These are phyloP conservation scores for Tiaroga cobitis DNA, from an alignment of 2,797 vertebrate genomes.

Conservation along the genomic window DNA sequence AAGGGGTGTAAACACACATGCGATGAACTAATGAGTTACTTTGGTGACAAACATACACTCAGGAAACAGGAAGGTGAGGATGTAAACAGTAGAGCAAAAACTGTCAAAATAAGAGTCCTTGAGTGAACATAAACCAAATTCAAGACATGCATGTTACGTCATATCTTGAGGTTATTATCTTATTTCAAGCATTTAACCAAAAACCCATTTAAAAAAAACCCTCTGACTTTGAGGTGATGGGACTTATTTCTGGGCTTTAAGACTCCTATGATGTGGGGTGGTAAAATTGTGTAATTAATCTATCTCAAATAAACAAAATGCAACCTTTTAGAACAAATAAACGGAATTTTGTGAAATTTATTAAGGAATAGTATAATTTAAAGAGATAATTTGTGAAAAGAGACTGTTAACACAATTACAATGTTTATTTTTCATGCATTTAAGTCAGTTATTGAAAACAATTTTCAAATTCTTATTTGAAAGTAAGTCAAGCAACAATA, in stretches of 20 bases:
- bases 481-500: neutral
- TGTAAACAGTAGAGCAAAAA: no score
- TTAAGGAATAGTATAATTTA: neutral
- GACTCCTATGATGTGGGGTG: neutral
- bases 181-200: neutral
- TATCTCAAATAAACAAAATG: neutral
- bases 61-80: no score
- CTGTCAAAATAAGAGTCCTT: no score
- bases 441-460: neutral
- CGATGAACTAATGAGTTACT: no score
- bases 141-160: no score
- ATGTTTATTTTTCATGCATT: neutral
- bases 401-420: neutral
- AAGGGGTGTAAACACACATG: no score
- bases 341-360: neutral
- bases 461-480: neutral
- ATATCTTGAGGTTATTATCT: no score
- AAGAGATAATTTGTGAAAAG: neutral
- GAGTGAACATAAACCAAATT: no score
- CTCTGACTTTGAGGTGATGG: neutral
- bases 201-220: neutral
- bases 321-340: neutral
- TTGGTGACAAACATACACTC: no score
- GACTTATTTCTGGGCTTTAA: neutral
- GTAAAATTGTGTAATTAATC: neutral